These are phyloP conservation scores for Eupeodes luniger DNA, from an alignment of 2,888 invertebrate species.

Conservation along the genomic window DNA sequence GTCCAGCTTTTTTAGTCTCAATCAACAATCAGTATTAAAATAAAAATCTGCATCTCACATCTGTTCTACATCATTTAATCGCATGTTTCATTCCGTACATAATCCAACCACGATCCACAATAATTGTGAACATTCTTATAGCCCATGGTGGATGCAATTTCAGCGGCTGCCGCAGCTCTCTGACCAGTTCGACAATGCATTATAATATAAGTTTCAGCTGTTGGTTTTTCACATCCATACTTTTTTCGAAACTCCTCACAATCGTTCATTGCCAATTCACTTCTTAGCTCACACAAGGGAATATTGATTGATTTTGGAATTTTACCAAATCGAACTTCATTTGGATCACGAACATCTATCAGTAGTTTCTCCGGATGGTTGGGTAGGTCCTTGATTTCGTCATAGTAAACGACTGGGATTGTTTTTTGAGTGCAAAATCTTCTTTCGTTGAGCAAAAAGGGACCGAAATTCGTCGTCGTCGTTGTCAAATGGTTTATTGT, in stretches of 20 bases:
- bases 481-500: not conserved
- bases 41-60: not conserved
- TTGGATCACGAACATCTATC: conserved; percentile 91
- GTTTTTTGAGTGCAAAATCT: not conserved
- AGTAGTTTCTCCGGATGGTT: conserved; percentile 85
- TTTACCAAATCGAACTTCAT: conserved; percentile 88
- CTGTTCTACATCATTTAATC: not conserved
- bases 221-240: conserved; percentile 87
- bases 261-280: conserved; percentile 77
- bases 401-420: conserved; percentile 78
- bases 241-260: conserved; percentile 85
- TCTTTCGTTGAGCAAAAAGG: not conserved
- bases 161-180: conserved; percentile 87
- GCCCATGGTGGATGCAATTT: conserved; percentile 82
- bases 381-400: conserved; percentile 84
- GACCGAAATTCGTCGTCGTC: fast-evolving
- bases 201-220: conserved; percentile 86
- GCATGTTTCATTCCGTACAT: not conserved
- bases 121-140: conserved; percentile 81
- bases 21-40: too few species aligned
- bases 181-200: conserved; percentile 89
- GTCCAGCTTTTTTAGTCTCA: too few species aligned
- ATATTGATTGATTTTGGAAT: conserved; percentile 91
- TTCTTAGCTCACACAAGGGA: conserved; percentile 85
- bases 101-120: conserved; percentile 82